These are phyloP conservation scores for Lepidurus arcticus DNA, from an alignment of 1,140 invertebrate genomes.

Conservation along the genomic window DNA sequence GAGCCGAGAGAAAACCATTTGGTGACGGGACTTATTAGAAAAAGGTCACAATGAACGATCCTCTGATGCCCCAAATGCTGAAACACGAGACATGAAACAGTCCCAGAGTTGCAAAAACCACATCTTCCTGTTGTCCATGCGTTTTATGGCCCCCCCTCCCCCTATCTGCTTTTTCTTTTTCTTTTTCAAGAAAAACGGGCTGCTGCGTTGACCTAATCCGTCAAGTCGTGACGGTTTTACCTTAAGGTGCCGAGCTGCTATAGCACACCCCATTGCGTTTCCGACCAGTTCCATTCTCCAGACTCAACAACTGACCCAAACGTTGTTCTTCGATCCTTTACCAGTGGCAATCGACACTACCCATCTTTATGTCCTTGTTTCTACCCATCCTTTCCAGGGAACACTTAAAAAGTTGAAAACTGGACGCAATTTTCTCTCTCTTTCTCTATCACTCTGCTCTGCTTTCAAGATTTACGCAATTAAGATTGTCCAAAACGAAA, in stretches of 20 bases:
- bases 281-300: background rate
- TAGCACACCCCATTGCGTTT: constrained; percentile 18
- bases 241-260: background rate
- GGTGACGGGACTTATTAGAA: constrained; percentile 21
- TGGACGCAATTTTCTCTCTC: too few relatives aligned
- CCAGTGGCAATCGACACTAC: background rate
- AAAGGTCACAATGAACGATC: constrained; percentile 9
- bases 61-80: constrained; percentile 9
- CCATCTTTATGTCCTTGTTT: background rate
- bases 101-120: background rate
- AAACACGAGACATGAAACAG: constrained; percentile 21
- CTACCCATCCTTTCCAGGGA: background rate
- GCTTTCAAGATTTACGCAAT: too few relatives aligned
- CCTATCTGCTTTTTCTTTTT: background rate
- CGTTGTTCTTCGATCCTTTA: background rate
- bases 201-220: constrained; percentile 7
- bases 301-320: too few relatives aligned
- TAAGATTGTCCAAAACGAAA: too few relatives aligned
- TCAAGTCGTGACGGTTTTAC: constrained; percentile 3
- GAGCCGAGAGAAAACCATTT: constrained; percentile 5
- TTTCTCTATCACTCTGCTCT: too few relatives aligned
- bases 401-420: background rate
- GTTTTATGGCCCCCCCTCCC: background rate
- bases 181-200: background rate
- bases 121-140: constrained; percentile 15